Base-by-base conservation (phyloP, 2,113 vertebrate species). In the Cromileptes altivelis region DNA sequence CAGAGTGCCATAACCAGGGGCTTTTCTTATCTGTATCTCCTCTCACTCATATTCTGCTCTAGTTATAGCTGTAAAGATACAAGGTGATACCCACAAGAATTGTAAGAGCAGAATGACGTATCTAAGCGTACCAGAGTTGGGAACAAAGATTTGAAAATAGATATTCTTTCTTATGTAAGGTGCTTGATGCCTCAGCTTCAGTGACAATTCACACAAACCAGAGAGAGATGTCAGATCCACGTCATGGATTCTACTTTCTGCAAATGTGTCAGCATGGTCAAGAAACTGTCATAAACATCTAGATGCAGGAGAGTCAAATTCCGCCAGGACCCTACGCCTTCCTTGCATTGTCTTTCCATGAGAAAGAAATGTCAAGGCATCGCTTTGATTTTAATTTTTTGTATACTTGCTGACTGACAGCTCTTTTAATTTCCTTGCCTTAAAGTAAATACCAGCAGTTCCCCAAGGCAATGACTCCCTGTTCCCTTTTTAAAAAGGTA, bases 281-380 rank as follows among this genome's bases (percentile, higher is more conserved):
- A 70, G 23, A 67, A 85, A 68, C 37, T 19, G 3, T 81, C 74
- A 33, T 61, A n/a, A 86, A 61, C 71, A 72, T 82, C 68, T 53
- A 71, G 63, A 83, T 81, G 50, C 12, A 23, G 30, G 21, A 17
- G 75, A 75, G 76, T n/a, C 1, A 4, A 73, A 80, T 57, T 74
- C 72, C 63, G 2, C 25, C 25, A 71, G 80, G 70, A 73, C 27
- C 2, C 1, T 11, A 33, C 40, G 55, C 82, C 60, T 81, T 57
- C 19, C 45, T 70, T 40, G 21, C 19, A 6, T 33, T 75, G 70
- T 81, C 55, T 85, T 40, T 80, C 58, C 68, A 21, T 67, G 52
- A 88, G 56, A 65, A 63, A 58, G 68, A 81, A 80, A 89, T 86
- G 77, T 85, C 82, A 85, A 70, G n/a, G 74, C 13, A n/a, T 69